Conservation (phyloP, 2,888 invertebrate species). For the Antheraea yamamai region DNA sequence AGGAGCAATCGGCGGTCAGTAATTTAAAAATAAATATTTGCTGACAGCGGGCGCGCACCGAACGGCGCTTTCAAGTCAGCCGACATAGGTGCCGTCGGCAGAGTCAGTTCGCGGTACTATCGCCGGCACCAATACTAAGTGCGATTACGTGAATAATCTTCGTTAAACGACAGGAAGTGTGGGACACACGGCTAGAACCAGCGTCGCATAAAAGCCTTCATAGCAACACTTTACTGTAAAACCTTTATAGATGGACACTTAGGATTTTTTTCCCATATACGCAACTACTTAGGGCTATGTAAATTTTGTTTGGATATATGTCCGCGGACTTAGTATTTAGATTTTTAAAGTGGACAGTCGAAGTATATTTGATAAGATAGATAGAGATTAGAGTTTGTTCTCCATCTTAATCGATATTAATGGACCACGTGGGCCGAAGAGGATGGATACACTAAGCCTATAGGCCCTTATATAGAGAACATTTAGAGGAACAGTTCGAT, state of each 20-base stretch:
- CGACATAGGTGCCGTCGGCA: slow-evolving; percentile 75
- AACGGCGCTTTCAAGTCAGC: slow-evolving; percentile 65
- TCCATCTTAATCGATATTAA: no score
- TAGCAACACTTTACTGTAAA: background rate
- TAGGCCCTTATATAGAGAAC: no score
- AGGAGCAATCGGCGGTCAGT: slow-evolving; percentile 75
- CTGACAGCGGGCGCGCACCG: slow-evolving; percentile 55
- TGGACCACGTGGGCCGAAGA: no score
- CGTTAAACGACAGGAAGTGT: slow-evolving; percentile 15
- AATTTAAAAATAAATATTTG: slow-evolving; percentile 82
- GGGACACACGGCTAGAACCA: slow-evolving; percentile 36
- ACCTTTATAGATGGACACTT: no score
- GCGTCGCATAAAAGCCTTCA: background rate
- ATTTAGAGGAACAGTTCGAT: no score
- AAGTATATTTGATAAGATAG: no score
- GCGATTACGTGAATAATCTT: slow-evolving; percentile 6
- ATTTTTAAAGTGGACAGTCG: no score
- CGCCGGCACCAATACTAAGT: slow-evolving; percentile 10
- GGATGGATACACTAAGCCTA: no score
- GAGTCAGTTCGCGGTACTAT: slow-evolving; percentile 37
- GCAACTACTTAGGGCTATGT: no score
- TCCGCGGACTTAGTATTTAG: background rate
- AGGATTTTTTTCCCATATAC: no score
- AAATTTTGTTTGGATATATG: no score
- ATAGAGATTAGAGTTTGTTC: no score